Base-by-base conservation (phyloP, 2,888 invertebrate genomes). In the Helicoverpa assulta region DNA sequence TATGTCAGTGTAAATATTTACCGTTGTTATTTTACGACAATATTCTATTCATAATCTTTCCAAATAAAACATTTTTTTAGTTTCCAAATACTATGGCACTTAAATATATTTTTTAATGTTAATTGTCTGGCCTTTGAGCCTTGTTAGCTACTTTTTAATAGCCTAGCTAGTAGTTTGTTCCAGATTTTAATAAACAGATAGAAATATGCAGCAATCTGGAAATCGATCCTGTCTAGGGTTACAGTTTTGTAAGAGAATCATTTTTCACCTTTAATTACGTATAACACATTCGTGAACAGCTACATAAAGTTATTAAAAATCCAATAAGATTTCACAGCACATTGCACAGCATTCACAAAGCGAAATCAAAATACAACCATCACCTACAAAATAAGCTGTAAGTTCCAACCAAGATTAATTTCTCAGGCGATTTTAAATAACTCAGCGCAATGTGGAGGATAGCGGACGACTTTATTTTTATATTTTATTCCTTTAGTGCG, bases 361-460 rank as follows among this genome's bases (percentile, higher is more conserved):
- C 16, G 55, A 64, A 64, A 74, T 62, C 40, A 56, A 59, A 76
- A 29, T 37, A 19, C 50, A 71, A 47, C 21, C 54, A 50, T 70
- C 63, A 54, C 63, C 61, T 56, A 65, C 62, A 67, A 76, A 76
- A 76, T 77, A 78, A 78, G 72, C 64, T 71, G 77, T 80, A 70
- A 76, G 61, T 56, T 59, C 62, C 72, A 60, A 52, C 59, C 65
- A 64, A 81, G 66, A 81, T 81, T 83, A 72, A 78, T 80, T 81
- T 78, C 72, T 80, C 80, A 77, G 65, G 76, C 76, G 67, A 78
- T 85, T 84, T 81, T 82, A 83, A 87, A 88, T 85, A 85, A 78
- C 80, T 83, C 75, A 73, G 72, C 75, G 82, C 85, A 85, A 84
- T 80, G 76, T 86, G 83, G 80, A 72, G 73, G 65, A 73, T 80